Evolutionary conservation across 2,113 vertebrate species (phyloP), one percentile per base, ranked within the genome.

Genomic region (Philantomba maxwellii): DNA sequence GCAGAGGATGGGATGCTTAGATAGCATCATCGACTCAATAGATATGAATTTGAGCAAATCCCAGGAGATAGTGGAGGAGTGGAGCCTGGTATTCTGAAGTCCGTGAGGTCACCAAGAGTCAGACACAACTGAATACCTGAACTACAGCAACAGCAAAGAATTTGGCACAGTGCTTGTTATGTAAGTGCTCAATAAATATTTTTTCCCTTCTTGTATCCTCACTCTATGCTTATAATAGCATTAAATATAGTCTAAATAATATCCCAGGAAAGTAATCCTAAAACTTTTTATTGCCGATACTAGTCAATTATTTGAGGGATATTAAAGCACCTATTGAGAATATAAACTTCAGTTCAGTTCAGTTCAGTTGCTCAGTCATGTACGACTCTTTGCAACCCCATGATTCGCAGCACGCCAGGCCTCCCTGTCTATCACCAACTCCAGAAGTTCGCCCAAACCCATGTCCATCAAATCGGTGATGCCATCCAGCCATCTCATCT

Each of bases 231-330:
- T 80, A 78, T 0, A 90, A 60, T 70, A 96, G 60, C 55, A 26
- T 60, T n/a, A 96, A 92, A 94, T 87, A 94, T 36, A 81, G 30
- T 43, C 36, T 94, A 83, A 97, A 82, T 86, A 81, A 93, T 78
- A 94, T 62, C 33, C 15, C 14, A 30, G 26, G 15, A 87, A 26
- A 94, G 8, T 39, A 80, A 64, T 90, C 49, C 83, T 58, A 91
- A 55, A 91, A 73, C 4, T 45, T 96, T 94, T 92, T 53, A 95
- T 64, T 87, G 2, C 14, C 83, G 4, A n/a, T 75, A 33, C 19
- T 88, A 62, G 5, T 93, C 36, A 91, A 28, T 85, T 90, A 90
- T 87, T 78, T 91, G 47, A 64, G n/a, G 58, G 36, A 75, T 93
- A 87, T 51, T 43, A 90, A 92, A 92, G 80, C 88, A 1, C 49